Evolutionary conservation across 2,113 vertebrate species (phyloP), one percentile per base, ranked within the genome.

Genomic region (Anguilla japonica): DNA sequence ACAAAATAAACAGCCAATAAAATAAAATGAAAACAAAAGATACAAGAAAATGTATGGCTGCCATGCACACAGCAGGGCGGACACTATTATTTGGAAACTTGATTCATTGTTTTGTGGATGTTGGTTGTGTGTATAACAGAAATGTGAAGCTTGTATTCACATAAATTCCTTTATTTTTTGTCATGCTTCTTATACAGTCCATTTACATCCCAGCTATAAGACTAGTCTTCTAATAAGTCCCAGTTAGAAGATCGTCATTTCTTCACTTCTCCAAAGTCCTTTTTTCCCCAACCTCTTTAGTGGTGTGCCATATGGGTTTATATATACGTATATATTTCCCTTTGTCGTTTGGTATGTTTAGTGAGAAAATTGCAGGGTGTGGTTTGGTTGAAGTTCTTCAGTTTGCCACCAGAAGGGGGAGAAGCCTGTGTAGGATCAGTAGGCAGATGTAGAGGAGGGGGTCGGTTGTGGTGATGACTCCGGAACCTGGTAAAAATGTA

Each of bases 391-490:
- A 81, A 88, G 92, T 93, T 92, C 88, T 86, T 97, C 96, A 98
- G 93, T 96, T 96, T 86, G 95, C 96, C 92, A 96, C 86, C 89
- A 98, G 90, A 92, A 96, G 92, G 92, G 92, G 94, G 87, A 98
- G 94, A 89, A 97, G 89, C 95, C 94, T 95, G 95, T 98, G 96
- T 90, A 98, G 93, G 87, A 96, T 92, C 89, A 98, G 89, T 90
- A 98, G 93, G 81, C 94, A 91, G 91, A 97, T 89, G 89, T 93
- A 96, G 89, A 98, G 93, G 83, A 97, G 88, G 0, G 96, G 95
- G 85, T 97, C 95, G 83, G 95, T 92, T 88, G 95, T 92, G 57
- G 93, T 94, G 93, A 95, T 93, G 86, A 95, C 90, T 89, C 95
- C 92, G 9, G 95, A 96, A 93, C 97, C 98, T 98, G 92, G 1